Evolutionary conservation across 1,140 invertebrate species (phyloP).

Genomic region (Melanaphis sacchari): DNA sequence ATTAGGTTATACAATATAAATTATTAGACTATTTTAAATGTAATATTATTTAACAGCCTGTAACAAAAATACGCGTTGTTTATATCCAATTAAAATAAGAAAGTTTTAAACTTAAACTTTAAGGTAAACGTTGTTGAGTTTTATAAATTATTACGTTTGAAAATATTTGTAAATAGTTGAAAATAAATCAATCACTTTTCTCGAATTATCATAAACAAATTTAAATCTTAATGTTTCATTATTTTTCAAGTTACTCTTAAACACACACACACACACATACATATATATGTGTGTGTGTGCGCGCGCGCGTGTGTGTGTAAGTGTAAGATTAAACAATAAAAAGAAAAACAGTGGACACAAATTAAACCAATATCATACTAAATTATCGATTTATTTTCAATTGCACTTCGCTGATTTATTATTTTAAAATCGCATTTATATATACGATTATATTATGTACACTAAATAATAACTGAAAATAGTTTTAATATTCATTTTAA

Average conservation of each 20-base stretch:
- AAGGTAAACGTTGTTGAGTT: not conserved
- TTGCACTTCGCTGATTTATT: not conserved
- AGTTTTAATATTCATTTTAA: not conserved
- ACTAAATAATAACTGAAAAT: not conserved
- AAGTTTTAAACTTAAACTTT: not conserved
- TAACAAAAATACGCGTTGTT: not conserved
- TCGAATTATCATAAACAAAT: not conserved
- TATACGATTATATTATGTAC: not conserved
- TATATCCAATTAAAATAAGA: not conserved
- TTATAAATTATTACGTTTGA: not conserved
- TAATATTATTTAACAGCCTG: not conserved
- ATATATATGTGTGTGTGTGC: no score
- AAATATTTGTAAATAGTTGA: not conserved
- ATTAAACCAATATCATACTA: not conserved
- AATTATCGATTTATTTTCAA: not conserved
- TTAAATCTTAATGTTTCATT: not conserved
- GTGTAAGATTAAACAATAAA: no score
- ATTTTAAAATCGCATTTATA: not conserved
- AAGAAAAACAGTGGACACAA: not conserved
- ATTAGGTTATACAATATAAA: not conserved
- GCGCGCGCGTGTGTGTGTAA: no score
- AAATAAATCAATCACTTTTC: not conserved
- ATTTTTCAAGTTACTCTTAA: not conserved
- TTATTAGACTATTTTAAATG: not conserved
- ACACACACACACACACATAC: no score